Percentiles rank a stretch among this genome's conserved stretches.
Evolutionary conservation across 2,797 vertebrate genomes (phyloP).

Genomic region (Delichon dasypus): DNA sequence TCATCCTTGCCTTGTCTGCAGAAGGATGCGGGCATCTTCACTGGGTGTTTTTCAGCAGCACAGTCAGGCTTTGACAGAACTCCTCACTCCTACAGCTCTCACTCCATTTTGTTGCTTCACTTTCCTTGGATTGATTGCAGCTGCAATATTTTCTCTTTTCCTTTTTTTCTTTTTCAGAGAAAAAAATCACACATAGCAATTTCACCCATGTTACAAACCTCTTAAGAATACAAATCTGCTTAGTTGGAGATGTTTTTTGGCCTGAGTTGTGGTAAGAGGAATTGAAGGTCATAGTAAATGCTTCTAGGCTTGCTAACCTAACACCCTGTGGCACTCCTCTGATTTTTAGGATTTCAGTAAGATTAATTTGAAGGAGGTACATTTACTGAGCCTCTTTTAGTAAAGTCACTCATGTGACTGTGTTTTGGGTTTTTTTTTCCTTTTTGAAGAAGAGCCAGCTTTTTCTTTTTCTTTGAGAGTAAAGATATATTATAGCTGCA

Average conservation of each 20-base stretch:
- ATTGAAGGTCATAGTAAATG: constrained; percentile 10
- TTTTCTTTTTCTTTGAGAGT: neutral
- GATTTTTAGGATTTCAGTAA: constrained; percentile 19
- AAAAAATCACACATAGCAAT: neutral
- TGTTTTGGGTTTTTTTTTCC: accelerated
- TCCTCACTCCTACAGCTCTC: neutral
- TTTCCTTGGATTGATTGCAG: neutral
- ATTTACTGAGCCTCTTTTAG: neutral
- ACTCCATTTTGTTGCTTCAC: neutral
- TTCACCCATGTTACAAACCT: constrained; percentile 38
- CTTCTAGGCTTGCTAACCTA: constrained; percentile 36
- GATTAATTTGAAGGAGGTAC: neutral
- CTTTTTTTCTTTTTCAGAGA: neutral
- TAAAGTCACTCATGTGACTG: neutral
- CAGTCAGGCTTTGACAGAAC: neutral
- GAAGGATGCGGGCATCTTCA: neutral
- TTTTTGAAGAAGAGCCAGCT: neutral
- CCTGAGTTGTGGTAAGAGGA: neutral
- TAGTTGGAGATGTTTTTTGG: constrained; percentile 9
- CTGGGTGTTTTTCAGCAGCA: neutral
- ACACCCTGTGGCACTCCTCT: neutral
- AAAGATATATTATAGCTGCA: constrained; percentile 3
- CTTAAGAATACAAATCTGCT: constrained; percentile 24
- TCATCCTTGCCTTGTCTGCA: neutral
- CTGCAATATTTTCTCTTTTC: neutral